Evolutionary conservation across 2,797 vertebrate genomes (phyloP).

Genomic region (Danio kyathit): DNA sequence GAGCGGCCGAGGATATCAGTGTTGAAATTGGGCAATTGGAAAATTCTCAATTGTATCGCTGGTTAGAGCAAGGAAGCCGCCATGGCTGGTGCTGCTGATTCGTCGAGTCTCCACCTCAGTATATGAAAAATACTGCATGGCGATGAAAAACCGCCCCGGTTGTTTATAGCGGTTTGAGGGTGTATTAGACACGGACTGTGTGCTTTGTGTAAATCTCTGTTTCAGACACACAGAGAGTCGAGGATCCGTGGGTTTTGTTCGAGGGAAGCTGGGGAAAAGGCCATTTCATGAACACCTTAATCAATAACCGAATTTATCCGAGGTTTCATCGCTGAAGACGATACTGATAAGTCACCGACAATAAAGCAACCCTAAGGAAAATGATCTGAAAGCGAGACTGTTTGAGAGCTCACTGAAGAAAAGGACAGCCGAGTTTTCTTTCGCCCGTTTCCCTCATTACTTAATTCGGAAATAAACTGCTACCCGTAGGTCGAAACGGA

Average conservation of each 20-base stretch:
- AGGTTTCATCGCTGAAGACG: slow-evolving; percentile 64
- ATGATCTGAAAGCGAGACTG: slow-evolving; percentile 70
- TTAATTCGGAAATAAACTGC: slow-evolving; percentile 11
- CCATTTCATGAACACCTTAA: slow-evolving; percentile 79
- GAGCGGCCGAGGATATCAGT: slow-evolving; percentile 56
- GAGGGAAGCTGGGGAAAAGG: slow-evolving; percentile 73
- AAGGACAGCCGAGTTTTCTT: slow-evolving; percentile 57
- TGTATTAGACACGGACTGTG: neutral
- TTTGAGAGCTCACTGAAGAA: slow-evolving; percentile 51
- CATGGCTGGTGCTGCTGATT: slow-evolving; percentile 82
- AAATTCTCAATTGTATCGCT: slow-evolving; percentile 77
- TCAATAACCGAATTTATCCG: slow-evolving; percentile 71
- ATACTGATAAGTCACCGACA: slow-evolving; percentile 60
- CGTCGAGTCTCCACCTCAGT: slow-evolving; percentile 82
- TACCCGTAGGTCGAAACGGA: slow-evolving; percentile 60
- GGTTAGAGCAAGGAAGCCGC: slow-evolving; percentile 84
- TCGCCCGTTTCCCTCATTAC: slow-evolving; percentile 45
- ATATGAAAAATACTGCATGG: slow-evolving; percentile 77
- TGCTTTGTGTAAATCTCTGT: slow-evolving; percentile 40
- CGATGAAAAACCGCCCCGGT: slow-evolving; percentile 61
- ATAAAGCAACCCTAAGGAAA: slow-evolving; percentile 53
- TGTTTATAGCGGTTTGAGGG: slow-evolving; percentile 33
- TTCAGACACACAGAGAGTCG: neutral
- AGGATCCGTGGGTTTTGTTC: slow-evolving; percentile 61
- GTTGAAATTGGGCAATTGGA: slow-evolving; percentile 68